Base-by-base conservation (phyloP, 2,797 vertebrate genomes). In the Rhadinocentrus ornatus region DNA sequence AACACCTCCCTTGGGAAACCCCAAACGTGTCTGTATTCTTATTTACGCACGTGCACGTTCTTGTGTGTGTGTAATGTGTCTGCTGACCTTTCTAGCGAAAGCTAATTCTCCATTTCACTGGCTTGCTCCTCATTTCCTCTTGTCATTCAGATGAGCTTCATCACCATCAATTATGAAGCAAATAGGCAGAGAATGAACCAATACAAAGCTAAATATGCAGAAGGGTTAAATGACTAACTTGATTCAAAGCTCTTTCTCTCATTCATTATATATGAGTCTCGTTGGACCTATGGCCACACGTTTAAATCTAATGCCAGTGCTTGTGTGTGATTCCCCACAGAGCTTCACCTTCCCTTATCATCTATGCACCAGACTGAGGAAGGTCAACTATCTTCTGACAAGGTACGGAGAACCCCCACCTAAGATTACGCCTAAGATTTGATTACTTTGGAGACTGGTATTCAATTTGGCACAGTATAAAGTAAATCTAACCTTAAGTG, bases 331-430 rank as follows among this genome's bases (percentile, higher is more conserved):
- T 74, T 64, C 57, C 60, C 55, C 26, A 41, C 87, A 95, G 95
- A 94, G 52, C 80, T 91, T 88, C 90, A 92, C 58, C 84, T 84
- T 63, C 88, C 92, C 59, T 89, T 92, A 81, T 81, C 90, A 66
- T 84, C 78, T 18, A 81, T 84, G 46, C 90, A 93, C 22, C 90
- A 83, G 66, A 44, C 68, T 11, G 93, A 91, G 48, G 90, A 92
- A 66, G 89, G 78, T 67, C 91, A 93, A 79, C 70, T 78, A 2
- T 72, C 91, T 63, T 78, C 86, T 56, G 67, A 34, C 62, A 91
- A 93, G 88, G 95, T 94, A 68, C 63, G 89, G 79, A 7, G 59
- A 34, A 69, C 3, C 46, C 15, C 10, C 37, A 15, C 4, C 39
- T 1, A 44, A 20, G 18, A 44, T 20, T 46, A 2, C 18, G 9